These are phyloP conservation scores for Carabus problematicus DNA, from an alignment of 2,888 invertebrate genomes.

Conservation along the genomic window DNA sequence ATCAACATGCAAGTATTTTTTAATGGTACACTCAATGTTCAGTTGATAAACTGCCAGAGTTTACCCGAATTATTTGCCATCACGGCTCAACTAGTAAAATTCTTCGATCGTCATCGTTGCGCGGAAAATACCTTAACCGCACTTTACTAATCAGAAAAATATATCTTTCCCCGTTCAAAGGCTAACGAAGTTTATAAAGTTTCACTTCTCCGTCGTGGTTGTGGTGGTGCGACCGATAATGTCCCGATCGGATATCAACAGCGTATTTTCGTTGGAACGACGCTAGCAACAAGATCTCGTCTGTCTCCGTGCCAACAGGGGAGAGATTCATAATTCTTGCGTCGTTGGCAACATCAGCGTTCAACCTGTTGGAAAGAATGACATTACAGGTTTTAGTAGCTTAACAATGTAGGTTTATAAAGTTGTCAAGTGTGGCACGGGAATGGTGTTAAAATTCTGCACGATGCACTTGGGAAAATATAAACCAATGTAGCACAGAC, in stretches of 20 bases:
- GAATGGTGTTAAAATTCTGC: too few relatives aligned
- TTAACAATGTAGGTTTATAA: constrained; percentile 42
- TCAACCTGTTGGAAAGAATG: constrained; percentile 44
- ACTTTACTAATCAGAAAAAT: not conserved
- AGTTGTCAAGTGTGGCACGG: constrained; percentile 30
- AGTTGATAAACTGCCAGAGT: not conserved
- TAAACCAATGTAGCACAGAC: not conserved
- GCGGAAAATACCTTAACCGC: too few relatives aligned
- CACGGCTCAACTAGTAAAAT: not conserved
- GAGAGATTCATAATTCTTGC: constrained; percentile 3
- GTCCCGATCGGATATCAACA: too few relatives aligned
- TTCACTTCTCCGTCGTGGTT: not conserved
- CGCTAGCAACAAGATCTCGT: not conserved
- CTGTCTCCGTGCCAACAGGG: constrained; percentile 17
- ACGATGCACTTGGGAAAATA: too few relatives aligned
- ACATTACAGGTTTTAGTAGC: constrained; percentile 44
- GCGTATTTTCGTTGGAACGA: not conserved
- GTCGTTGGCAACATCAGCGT: not conserved
- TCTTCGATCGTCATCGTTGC: not conserved
- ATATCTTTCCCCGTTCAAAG: not conserved
- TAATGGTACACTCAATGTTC: too few relatives aligned
- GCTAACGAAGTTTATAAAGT: constrained; percentile 1
- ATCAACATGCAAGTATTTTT: too few relatives aligned
- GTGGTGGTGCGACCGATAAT: not conserved
- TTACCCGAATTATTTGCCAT: not conserved